Conservation (phyloP, 1,140 invertebrate genomes). For the Tyrophagus putrescentiae region DNA sequence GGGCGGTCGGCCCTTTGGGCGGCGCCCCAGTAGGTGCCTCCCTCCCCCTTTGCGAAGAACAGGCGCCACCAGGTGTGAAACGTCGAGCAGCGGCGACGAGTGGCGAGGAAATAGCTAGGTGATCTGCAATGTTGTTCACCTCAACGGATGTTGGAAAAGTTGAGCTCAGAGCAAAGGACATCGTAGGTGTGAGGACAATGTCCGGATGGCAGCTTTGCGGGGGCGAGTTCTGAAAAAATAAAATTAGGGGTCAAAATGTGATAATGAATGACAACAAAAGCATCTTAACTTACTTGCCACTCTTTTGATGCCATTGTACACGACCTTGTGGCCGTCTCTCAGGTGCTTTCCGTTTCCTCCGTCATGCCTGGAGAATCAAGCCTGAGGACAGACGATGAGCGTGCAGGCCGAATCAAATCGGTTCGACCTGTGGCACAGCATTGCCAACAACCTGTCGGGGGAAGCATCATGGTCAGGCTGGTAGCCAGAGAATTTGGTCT, state of each 20-base stretch:
- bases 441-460: constrained; percentile 45
- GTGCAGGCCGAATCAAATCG: constrained; percentile 45
- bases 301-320: constrained; percentile 37
- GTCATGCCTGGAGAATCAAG: constrained; percentile 52
- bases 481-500: constrained; percentile 44
- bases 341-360: constrained; percentile 48
- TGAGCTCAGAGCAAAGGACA: constrained; percentile 45
- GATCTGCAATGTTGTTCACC: constrained; percentile 40
- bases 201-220: constrained; percentile 49
- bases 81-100: constrained; percentile 45
- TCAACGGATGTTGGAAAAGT: constrained; percentile 43
- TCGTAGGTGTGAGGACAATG: constrained; percentile 58
- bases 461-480: constrained; percentile 31
- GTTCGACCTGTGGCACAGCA: constrained; percentile 41
- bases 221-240: constrained; percentile 45
- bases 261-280: too few relatives aligned
- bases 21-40: constrained; percentile 42
- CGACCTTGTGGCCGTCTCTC: constrained; percentile 42
- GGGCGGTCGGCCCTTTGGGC: constrained; percentile 47
- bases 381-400: constrained; percentile 55
- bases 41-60: constrained; percentile 66
- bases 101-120: constrained; percentile 45
- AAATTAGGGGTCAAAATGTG: background rate
- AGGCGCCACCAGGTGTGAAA: constrained; percentile 64
- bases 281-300: background rate